A percentile compares a stretch with the other conserved stretches of the same genome.
These are phyloP conservation scores for Cephus spinipes DNA, from an alignment of 2,888 invertebrate species.

Conservation along the genomic window DNA sequence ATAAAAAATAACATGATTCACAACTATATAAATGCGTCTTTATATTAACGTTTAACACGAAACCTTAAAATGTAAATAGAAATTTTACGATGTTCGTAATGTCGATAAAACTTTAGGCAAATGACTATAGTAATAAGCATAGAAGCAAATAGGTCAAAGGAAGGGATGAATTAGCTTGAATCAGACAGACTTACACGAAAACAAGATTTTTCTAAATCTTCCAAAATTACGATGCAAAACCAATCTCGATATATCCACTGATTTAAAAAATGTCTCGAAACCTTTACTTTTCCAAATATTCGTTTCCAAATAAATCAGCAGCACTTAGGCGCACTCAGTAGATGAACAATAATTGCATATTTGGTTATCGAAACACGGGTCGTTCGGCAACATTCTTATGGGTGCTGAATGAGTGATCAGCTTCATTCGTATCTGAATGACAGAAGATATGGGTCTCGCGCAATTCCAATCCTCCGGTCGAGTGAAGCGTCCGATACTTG, in stretches of 20 bases:
- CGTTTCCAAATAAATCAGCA: background rate
- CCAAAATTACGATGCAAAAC: background rate
- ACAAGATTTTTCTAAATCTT: background rate
- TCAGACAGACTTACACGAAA: background rate
- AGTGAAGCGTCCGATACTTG: conserved; percentile 4
- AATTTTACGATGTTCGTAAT: background rate
- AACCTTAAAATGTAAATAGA: background rate
- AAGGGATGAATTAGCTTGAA: background rate
- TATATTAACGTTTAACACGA: background rate
- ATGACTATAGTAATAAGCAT: background rate
- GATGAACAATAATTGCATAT: conserved; percentile 38
- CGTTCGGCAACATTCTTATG: background rate
- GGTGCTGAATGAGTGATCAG: background rate
- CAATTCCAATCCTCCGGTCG: background rate
- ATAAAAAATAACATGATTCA: background rate
- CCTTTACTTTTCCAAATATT: background rate
- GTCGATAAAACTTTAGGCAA: background rate
- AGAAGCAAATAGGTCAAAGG: background rate
- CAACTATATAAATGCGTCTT: background rate
- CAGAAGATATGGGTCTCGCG: conserved; percentile 11
- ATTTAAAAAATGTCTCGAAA: background rate
- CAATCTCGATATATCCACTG: background rate
- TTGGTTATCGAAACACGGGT: conserved; percentile 40
- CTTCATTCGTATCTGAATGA: conserved; percentile 36
- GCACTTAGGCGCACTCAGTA: background rate